phyloP scores from a whole-genome alignment of 2,888 invertebrate species.

The Dryobota labecula region DNA sequence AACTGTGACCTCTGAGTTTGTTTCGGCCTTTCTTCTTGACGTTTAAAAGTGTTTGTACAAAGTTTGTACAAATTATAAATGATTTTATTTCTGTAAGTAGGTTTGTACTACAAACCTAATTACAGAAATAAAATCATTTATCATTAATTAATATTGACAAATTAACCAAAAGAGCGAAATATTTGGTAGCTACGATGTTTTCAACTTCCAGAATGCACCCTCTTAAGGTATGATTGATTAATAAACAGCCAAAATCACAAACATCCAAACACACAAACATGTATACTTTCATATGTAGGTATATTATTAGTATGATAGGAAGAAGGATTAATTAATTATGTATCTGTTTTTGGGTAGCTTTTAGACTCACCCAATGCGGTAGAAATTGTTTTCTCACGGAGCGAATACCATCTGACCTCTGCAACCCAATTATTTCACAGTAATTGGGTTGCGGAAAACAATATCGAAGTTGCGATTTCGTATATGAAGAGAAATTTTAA shows the following conservation, averaged over 20 bases:
- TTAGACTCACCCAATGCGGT: conserved; percentile 26
- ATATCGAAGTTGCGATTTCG: conserved; percentile 1
- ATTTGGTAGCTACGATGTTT: not conserved
- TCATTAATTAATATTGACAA: not conserved
- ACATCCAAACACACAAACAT: conserved; percentile 16
- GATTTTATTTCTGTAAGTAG: too few species aligned
- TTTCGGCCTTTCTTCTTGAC: too few species aligned
- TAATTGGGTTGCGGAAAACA: conserved; percentile 40
- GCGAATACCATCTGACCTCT: conserved; percentile 37
- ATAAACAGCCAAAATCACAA: conserved; percentile 14
- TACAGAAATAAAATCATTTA: too few species aligned
- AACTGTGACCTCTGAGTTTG: too few species aligned
- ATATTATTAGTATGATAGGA: not conserved
- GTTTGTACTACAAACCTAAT: too few species aligned
- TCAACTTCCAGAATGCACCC: not conserved
- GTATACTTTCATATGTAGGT: not conserved
- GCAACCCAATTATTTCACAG: conserved; percentile 36
- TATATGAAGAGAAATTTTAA: too few species aligned
- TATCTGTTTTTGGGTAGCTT: not conserved
- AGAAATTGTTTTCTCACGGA: conserved; percentile 25
- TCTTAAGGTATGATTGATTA: not conserved
- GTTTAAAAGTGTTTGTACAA: too few species aligned
- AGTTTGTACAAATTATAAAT: too few species aligned
- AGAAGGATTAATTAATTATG: not conserved
- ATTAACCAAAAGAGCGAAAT: not conserved